These are phyloP conservation scores for Drosophila ogumai DNA, from an alignment of 1,140 invertebrate species.

Conservation along the genomic window DNA sequence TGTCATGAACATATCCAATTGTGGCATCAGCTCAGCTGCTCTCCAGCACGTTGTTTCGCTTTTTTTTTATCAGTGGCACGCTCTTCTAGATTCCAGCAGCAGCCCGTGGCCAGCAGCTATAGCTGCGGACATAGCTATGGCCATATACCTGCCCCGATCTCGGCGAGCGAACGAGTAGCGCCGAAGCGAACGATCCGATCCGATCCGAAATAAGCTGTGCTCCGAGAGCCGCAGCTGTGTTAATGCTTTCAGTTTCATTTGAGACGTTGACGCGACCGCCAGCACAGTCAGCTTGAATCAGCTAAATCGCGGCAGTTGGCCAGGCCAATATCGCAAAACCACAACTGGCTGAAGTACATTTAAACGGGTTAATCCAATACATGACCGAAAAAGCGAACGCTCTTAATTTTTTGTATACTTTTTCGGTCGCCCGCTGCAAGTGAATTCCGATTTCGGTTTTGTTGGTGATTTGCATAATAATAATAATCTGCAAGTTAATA, in stretches of 20 bases:
- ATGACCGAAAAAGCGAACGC: conserved; percentile 36
- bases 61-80: conserved; percentile 71
- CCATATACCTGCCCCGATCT: conserved; percentile 28
- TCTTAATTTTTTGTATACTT: conserved; percentile 27
- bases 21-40: conserved; percentile 66
- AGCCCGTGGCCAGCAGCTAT: conserved; percentile 14
- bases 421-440: conserved; percentile 23
- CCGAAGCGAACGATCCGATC: conserved; percentile 14
- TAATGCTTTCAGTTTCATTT: conserved; percentile 83
- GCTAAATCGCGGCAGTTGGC: conserved; percentile 5
- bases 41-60: conserved; percentile 69
- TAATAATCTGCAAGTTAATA: conserved; percentile 51
- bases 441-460: conserved; percentile 44
- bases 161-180: conserved; percentile 9
- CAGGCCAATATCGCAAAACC: conserved; percentile 29
- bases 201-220: conserved; percentile 18
- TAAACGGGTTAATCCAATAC: conserved; percentile 61
- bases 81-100: conserved; percentile 70
- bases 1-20: conserved; percentile 56
- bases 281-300: conserved; percentile 53
- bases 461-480: conserved; percentile 67
- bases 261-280: conserved; percentile 76
- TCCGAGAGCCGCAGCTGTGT: conserved; percentile 53
- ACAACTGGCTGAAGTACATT: conserved; percentile 53
- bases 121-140: conserved; percentile 7